These are phyloP conservation scores for Magallana angulata DNA, from an alignment of 1,140 invertebrate species.

Conservation along the genomic window DNA sequence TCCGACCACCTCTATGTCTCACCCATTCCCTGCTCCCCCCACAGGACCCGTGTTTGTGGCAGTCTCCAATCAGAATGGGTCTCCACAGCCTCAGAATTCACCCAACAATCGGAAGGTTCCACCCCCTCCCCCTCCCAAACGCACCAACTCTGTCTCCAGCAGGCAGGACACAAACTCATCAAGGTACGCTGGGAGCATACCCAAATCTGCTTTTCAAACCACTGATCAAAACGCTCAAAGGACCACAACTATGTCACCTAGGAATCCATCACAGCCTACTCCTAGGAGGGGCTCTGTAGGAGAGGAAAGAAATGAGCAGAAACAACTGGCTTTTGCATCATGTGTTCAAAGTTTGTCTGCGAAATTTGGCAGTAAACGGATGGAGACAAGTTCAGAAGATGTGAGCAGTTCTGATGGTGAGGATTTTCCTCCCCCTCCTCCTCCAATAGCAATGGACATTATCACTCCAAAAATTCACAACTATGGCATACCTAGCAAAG, in stretches of 20 bases:
- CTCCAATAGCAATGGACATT: constrained; percentile 79
- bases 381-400: constrained; percentile 62
- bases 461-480: constrained; percentile 76
- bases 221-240: constrained; percentile 34
- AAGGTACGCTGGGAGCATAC: constrained; percentile 57
- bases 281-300: constrained; percentile 22
- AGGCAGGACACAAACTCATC: constrained; percentile 47
- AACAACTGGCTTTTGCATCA: constrained; percentile 78
- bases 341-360: constrained; percentile 80
- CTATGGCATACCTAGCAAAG: constrained; percentile 73
- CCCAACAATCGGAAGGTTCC: constrained; percentile 79
- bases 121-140: constrained; percentile 92
- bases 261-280: constrained; percentile 27
- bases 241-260: background rate
- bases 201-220: constrained; percentile 48
- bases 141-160: constrained; percentile 81
- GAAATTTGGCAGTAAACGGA: constrained; percentile 76
- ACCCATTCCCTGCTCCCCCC: constrained; percentile 46
- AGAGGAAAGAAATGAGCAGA: constrained; percentile 55
- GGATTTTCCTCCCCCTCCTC: constrained; percentile 80
- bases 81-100: constrained; percentile 58
- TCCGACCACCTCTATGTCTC: constrained; percentile 61
- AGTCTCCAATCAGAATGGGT: constrained; percentile 58
- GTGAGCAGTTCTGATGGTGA: constrained; percentile 75
- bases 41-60: constrained; percentile 63